A percentile compares a stretch with the other conserved stretches of the same genome.
Conservation (phyloP, 1,140 invertebrate genomes). For the Sesamia nonagrioides region DNA sequence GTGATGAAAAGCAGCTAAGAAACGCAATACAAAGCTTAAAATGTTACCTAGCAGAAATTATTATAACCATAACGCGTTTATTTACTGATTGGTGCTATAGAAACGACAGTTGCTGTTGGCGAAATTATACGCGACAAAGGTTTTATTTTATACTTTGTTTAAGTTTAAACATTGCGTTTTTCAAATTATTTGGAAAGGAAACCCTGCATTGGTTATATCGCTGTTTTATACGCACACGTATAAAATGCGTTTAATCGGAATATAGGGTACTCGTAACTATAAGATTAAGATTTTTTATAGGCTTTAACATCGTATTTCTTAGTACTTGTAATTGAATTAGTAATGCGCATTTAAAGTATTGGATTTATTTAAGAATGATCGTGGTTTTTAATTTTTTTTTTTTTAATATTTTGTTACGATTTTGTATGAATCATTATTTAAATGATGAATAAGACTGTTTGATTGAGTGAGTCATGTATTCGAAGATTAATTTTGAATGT, state of each 20-base stretch:
- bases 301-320: conserved; percentile 78
- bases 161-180: conserved; percentile 42
- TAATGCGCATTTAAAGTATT: conserved; percentile 74
- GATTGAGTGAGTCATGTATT: conserved; percentile 72
- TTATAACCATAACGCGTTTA: conserved; percentile 30
- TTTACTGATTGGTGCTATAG: conserved; percentile 48
- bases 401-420: conserved; percentile 63
- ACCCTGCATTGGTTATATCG: conserved; percentile 82
- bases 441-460: conserved; percentile 82
- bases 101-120: conserved; percentile 31
- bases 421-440: conserved; percentile 65
- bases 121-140: conserved; percentile 20
- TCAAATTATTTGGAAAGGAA: conserved; percentile 22
- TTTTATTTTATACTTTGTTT: conserved; percentile 38
- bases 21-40: conserved; percentile 29
- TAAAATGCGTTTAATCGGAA: conserved; percentile 81
- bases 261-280: conserved; percentile 76
- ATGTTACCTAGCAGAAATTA: conserved; percentile 19
- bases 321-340: conserved; percentile 65
- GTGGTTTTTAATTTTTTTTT: conserved; percentile 34
- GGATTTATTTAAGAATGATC: conserved; percentile 50
- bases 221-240: conserved; percentile 71
- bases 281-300: conserved; percentile 73
- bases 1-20: conserved; percentile 42
- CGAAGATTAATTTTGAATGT: conserved; percentile 65